Percentiles rank a stretch among this genome's conserved stretches.
phyloP scores from a whole-genome alignment of 2,797 vertebrate genomes.

The Threskiornis aethiopicus region DNA sequence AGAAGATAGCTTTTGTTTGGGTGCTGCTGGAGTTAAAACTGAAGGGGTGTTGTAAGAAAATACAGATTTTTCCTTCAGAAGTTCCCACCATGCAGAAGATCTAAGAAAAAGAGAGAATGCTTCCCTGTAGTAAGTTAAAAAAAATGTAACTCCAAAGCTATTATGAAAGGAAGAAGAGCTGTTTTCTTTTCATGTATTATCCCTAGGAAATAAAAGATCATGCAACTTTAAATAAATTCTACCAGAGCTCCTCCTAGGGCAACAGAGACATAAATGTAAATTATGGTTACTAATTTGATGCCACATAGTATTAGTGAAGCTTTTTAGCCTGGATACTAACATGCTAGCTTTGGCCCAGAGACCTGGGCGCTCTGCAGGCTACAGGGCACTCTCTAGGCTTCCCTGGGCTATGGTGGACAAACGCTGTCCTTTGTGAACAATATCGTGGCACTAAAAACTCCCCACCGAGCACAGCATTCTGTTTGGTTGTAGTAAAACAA shows the following conservation, averaged over 20 bases:
- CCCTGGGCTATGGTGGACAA: neutral
- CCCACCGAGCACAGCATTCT: neutral
- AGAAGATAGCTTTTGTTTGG: neutral
- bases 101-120: neutral
- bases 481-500: neutral
- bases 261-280: neutral
- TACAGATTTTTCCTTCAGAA: neutral
- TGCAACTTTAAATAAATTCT: neutral
- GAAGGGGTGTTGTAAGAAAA: neutral
- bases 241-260: neutral
- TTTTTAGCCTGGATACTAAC: neutral
- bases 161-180: neutral
- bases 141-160: neutral
- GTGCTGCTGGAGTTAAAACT: neutral
- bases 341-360: neutral
- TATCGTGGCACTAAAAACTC: neutral
- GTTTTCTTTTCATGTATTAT: neutral
- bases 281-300: neutral
- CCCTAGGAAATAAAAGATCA: neutral
- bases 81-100: neutral
- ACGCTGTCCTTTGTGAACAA: neutral
- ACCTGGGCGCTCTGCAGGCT: neutral
- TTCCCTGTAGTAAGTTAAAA: neutral
- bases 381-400: rapidly evolving
- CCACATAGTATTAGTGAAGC: neutral